Evolutionary conservation across 1,140 invertebrate species (phyloP).

Genomic region (Tetramorium parvispinum): DNA sequence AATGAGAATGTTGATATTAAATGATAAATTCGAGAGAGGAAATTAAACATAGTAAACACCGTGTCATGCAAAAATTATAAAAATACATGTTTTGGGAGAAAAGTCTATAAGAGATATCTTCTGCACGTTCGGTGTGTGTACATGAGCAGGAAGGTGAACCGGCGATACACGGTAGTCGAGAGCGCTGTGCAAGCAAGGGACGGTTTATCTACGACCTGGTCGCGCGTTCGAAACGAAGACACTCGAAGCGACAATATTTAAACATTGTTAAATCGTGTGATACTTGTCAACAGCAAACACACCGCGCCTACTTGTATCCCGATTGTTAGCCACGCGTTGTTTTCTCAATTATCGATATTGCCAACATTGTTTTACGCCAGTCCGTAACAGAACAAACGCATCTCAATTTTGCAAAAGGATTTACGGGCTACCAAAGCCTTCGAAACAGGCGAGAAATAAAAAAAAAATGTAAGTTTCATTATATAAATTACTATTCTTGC

Average conservation of each 20-base stretch:
- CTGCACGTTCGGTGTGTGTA: conserved; percentile 59
- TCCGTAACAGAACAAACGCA: neutral
- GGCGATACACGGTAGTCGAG: conserved; percentile 67
- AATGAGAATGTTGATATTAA: neutral
- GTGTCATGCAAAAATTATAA: neutral
- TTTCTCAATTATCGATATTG: conserved; percentile 40
- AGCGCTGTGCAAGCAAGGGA: conserved; percentile 73
- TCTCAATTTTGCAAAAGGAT: neutral
- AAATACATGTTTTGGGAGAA: neutral
- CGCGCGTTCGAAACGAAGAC: conserved; percentile 61
- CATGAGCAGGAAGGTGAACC: conserved; percentile 59
- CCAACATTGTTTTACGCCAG: conserved; percentile 1
- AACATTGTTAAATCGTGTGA: conserved; percentile 75
- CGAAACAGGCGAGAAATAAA: neutral
- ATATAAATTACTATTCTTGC: neutral
- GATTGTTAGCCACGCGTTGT: conserved; percentile 10
- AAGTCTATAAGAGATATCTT: neutral
- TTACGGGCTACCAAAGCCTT: neutral
- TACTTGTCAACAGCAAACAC: conserved; percentile 71
- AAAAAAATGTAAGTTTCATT: neutral
- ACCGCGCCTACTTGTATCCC: conserved; percentile 24
- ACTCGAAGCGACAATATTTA: conserved; percentile 74
- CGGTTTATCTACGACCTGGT: conserved; percentile 72
- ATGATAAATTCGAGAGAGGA: neutral
- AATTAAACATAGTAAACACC: neutral